Evolutionary conservation across 2,797 vertebrate genomes (phyloP).

Genomic region (Eurystomus glaucurus): DNA sequence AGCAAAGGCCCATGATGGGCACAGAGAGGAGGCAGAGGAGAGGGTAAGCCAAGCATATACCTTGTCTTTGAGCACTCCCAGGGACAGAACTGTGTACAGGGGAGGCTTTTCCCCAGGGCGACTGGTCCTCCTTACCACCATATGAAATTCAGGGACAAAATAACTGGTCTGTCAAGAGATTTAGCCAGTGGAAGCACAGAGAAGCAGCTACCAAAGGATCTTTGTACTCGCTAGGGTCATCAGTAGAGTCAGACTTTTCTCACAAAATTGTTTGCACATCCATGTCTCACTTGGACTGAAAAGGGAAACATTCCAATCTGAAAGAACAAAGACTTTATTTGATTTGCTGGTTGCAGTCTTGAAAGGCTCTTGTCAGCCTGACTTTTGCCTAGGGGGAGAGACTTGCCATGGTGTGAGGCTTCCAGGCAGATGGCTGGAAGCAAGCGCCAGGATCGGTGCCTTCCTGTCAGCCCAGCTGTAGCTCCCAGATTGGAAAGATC

Average conservation of each 20-base stretch:
- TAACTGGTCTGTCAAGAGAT: slow-evolving; percentile 59
- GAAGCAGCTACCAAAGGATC: slow-evolving; percentile 54
- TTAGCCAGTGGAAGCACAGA: slow-evolving; percentile 8
- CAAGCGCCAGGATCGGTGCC: slow-evolving; percentile 15
- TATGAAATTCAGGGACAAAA: slow-evolving; percentile 35
- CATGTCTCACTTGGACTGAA: slow-evolving; percentile 60
- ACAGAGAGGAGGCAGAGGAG: background rate
- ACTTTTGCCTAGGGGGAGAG: slow-evolving; percentile 61
- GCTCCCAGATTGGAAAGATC: slow-evolving; percentile 71
- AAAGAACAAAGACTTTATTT: slow-evolving; percentile 72
- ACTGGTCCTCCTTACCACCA: background rate
- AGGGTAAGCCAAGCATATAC: background rate
- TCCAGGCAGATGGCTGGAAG: slow-evolving; percentile 74
- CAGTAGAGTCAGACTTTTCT: slow-evolving; percentile 65
- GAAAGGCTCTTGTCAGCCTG: slow-evolving; percentile 72
- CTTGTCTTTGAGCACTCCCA: background rate
- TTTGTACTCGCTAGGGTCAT: slow-evolving; percentile 57
- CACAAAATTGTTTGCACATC: slow-evolving; percentile 74
- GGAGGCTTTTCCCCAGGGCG: background rate
- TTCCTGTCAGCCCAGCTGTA: slow-evolving; percentile 62
- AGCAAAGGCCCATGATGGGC: background rate
- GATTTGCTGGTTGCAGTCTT: slow-evolving; percentile 67
- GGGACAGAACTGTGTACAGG: background rate
- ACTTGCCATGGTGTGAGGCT: slow-evolving; percentile 61
- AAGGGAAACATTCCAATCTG: slow-evolving; percentile 69